A percentile compares a stretch with the other conserved stretches of the same genome.
These are phyloP conservation scores for Ariopsis seemanni DNA, from an alignment of 2,113 vertebrate species.

Conservation along the genomic window DNA sequence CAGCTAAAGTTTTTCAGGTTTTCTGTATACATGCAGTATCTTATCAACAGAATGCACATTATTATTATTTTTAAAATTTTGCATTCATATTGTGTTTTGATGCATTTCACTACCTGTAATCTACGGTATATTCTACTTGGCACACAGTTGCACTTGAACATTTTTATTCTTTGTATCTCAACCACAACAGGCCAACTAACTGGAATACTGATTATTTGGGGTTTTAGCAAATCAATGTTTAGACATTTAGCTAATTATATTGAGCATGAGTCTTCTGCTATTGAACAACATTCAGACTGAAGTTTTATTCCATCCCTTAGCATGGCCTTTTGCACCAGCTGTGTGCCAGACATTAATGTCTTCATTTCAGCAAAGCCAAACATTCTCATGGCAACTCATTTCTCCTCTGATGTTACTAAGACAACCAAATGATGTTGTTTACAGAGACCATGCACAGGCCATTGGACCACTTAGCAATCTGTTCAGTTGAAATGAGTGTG, in stretches of 20 bases:
- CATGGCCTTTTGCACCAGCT: conserved; percentile 3
- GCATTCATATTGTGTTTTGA: not conserved
- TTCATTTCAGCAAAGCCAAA: not conserved
- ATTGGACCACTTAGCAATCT: conserved; percentile 34
- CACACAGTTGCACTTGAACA: not conserved
- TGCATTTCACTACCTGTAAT: not conserved
- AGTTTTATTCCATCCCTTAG: not conserved
- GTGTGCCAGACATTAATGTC: not conserved
- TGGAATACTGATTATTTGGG: not conserved
- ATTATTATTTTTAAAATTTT: not conserved
- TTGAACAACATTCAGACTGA: not conserved
- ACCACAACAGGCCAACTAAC: not conserved
- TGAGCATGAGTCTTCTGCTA: not conserved
- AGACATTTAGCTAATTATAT: not conserved
- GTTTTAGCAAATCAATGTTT: not conserved
- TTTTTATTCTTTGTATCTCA: not conserved
- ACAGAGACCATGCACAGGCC: conserved; percentile 11
- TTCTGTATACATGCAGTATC: too few species aligned
- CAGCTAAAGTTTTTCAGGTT: too few species aligned
- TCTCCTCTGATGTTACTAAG: conserved; percentile 19
- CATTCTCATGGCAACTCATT: conserved; percentile 4
- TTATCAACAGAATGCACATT: too few species aligned
- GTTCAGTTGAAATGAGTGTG: conserved; percentile 52
- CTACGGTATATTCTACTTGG: not conserved
- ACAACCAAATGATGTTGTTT: conserved; percentile 40